Evolutionary conservation across 1,140 invertebrate genomes (phyloP).

Genomic region (Diabrotica undecimpunctata): DNA sequence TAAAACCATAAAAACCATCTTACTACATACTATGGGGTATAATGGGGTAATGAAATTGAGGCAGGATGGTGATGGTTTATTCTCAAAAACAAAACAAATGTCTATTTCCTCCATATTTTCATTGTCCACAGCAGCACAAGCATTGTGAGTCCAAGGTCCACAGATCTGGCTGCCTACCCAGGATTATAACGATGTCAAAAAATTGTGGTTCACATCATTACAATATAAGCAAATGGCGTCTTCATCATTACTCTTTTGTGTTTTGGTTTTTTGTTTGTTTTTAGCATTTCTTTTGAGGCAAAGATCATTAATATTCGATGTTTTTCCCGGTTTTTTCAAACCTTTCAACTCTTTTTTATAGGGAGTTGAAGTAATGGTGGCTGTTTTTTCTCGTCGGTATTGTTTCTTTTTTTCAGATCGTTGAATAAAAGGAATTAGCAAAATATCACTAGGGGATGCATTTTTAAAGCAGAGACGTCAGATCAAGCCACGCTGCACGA

Average conservation of each 20-base stretch:
- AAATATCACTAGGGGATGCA: neutral
- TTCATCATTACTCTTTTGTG: no score
- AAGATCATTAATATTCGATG: no score
- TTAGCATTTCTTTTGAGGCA: neutral
- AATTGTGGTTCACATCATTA: slow-evolving; percentile 3
- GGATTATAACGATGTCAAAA: neutral
- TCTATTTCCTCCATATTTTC: neutral
- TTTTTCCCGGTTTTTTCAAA: neutral
- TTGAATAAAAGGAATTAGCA: no score
- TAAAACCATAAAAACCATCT: neutral
- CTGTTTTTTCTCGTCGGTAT: no score
- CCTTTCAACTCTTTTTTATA: neutral
- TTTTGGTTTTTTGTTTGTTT: neutral
- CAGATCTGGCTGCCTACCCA: neutral
- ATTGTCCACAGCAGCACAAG: neutral
- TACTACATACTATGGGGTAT: neutral
- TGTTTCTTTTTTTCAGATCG: no score
- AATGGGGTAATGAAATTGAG: neutral
- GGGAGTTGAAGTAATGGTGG: no score
- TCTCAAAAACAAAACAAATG: neutral
- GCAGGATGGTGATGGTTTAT: neutral
- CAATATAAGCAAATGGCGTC: slow-evolving; percentile 11
- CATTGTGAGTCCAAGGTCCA: neutral
- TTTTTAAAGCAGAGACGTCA: neutral
- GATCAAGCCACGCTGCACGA: neutral